These are phyloP conservation scores for Myopa testacea DNA, from an alignment of 2,888 invertebrate genomes.

Conservation along the genomic window DNA sequence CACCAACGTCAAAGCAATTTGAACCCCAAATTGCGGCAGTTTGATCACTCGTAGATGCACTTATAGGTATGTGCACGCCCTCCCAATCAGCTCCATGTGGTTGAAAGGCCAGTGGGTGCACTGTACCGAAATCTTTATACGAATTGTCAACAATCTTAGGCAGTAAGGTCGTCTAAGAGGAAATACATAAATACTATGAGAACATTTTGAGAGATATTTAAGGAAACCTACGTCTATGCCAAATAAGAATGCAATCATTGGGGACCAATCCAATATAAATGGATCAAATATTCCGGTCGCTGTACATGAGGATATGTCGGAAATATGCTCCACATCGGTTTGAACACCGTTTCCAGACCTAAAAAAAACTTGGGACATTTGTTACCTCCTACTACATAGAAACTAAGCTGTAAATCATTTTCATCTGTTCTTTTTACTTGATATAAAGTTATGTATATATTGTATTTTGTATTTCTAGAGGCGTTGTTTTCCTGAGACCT, in stretches of 20 bases:
- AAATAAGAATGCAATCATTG: conserved; percentile 75
- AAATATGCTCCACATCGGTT: conserved; percentile 73
- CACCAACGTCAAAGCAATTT: conserved; percentile 81
- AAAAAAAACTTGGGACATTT: neutral
- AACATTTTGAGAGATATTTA: neutral
- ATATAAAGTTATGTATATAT: conserved; percentile 1
- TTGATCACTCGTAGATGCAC: conserved; percentile 73
- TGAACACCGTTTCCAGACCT: conserved; percentile 58
- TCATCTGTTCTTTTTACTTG: neutral
- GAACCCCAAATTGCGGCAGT: conserved; percentile 91
- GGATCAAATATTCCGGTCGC: conserved; percentile 95
- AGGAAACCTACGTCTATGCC: conserved; percentile 70
- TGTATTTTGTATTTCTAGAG: neutral
- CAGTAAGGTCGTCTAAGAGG: conserved; percentile 70
- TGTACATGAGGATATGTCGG: conserved; percentile 91
- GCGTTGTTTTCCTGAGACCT: too few species aligned
- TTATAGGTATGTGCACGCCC: conserved; percentile 75
- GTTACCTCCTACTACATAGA: too few species aligned
- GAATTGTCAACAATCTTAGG: conserved; percentile 86
- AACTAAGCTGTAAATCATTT: neutral
- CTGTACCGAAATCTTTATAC: conserved; percentile 76
- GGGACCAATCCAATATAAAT: conserved; percentile 87
- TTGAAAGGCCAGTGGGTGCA: conserved; percentile 75
- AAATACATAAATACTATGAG: neutral
- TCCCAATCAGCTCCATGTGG: conserved; percentile 61